Evolutionary conservation across 1,140 invertebrate species (phyloP), one percentile per base, ranked within the genome.

Genomic region (Oryctes rhinoceros): DNA sequence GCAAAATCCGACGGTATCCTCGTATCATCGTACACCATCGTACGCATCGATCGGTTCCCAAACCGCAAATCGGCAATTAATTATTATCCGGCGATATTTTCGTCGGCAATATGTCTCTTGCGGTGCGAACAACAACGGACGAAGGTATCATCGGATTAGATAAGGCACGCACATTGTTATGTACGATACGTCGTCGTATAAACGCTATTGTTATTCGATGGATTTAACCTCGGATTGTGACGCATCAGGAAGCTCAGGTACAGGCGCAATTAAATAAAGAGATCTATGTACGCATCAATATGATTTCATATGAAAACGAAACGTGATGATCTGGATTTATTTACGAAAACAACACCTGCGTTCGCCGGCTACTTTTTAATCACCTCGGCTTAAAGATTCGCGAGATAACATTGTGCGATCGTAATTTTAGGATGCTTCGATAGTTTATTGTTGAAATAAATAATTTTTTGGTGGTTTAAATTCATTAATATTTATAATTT

Each of bases 151-250:
- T 71, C 24, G 24, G 65, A 71, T 71, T 71, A 71, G 20, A 71
- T 71, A 71, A 71, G 65, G 35, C 65, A 71, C 65, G 65, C 65
- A 71, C 65, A 71, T 71, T 71, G 35, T 71, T 71, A 71, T 71
- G 65, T 37, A 37, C 24, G 20, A 20, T 71, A 15, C 65, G 65
- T 71, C 65, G 24, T 13, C 65, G 20, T 35, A 71, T 71, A 71
- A 71, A 71, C 65, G 20, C 65, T 24, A 71, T 71, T 71, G 65
- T 71, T 71, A 37, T 71, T 71, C 35, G 65, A 37, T 71, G 7
- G 20, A 71, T 18, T 71, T 71, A 71, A 71, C 65, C 65, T 71
- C 24, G 65, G 7, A 71, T 71, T 71, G 65, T 37, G 65, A 71
- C 65, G 24, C 35, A 35, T 71, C 37, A 71, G 65, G 65, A 71